Percentiles rank a stretch among this genome's conserved stretches.
These are phyloP conservation scores for Hermaeophaga mercurialis DNA, from an alignment of 2,888 invertebrate species.

Conservation along the genomic window DNA sequence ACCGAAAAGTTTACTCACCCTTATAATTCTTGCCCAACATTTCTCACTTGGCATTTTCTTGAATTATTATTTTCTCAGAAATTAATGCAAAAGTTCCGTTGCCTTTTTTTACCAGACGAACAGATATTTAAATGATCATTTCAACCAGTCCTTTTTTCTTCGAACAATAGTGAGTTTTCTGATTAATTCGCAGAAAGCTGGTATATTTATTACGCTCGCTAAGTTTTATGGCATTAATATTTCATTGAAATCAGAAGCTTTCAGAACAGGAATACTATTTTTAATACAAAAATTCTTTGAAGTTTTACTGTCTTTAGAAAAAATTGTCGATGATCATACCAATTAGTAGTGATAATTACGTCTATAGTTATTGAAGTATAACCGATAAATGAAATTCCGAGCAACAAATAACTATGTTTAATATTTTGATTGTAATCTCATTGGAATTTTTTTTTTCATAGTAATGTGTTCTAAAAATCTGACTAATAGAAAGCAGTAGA, in stretches of 20 bases:
- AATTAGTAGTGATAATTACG: no score
- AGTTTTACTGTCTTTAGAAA: no score
- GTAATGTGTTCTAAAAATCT: no score
- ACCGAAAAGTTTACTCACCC: conserved; percentile 11
- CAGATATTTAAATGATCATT: conserved; percentile 27
- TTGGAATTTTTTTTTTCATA: no score
- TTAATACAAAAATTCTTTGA: no score
- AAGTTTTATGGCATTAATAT: conserved; percentile 1
- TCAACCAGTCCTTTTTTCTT: conserved; percentile 12
- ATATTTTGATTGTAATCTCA: no score
- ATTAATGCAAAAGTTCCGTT: conserved; percentile 27
- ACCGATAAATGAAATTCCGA: no score
- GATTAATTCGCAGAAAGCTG: conserved; percentile 13
- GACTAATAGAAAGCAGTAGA: no score
- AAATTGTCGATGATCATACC: no score
- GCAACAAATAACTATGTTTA: no score
- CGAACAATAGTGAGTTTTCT: conserved; percentile 6
- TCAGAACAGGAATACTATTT: not conserved
- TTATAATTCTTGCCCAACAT: conserved; percentile 11
- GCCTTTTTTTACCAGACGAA: conserved; percentile 20
- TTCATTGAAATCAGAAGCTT: not conserved
- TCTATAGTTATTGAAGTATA: no score
- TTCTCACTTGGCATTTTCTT: conserved; percentile 6
- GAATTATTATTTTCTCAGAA: conserved; percentile 24
- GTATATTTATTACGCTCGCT: conserved; percentile 12